Percentiles rank a stretch among this genome's conserved stretches.
phyloP scores from a whole-genome alignment of 1,140 invertebrate species.

The Ylistrum balloti region DNA sequence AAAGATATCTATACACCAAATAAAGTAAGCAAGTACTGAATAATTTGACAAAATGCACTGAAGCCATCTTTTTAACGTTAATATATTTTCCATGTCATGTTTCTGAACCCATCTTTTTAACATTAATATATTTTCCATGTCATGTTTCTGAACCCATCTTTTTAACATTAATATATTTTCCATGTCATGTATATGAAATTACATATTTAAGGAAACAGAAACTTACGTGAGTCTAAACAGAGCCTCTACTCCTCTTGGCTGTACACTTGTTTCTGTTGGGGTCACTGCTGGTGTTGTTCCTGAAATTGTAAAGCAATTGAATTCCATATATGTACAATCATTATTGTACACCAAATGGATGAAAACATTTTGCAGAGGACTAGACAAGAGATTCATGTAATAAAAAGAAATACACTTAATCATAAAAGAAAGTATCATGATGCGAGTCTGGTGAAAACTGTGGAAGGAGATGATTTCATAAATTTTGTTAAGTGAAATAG shows the following conservation, averaged over 20 bases:
- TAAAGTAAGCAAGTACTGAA: too few relatives aligned
- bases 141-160: neutral
- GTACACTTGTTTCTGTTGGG: neutral
- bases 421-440: too few relatives aligned
- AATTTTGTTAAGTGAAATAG: too few relatives aligned
- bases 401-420: too few relatives aligned
- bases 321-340: neutral
- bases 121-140: neutral
- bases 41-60: too few relatives aligned
- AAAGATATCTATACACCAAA: too few relatives aligned
- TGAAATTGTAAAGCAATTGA: neutral
- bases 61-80: neutral
- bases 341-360: too few relatives aligned
- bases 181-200: neutral
- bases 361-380: too few relatives aligned
- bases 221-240: slow-evolving; percentile 3
- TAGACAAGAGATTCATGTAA: too few relatives aligned
- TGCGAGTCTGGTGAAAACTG: too few relatives aligned
- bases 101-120: neutral
- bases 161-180: neutral
- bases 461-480: too few relatives aligned
- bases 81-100: neutral
- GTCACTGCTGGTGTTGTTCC: neutral
- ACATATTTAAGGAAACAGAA: neutral
- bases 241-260: neutral